These are phyloP conservation scores for Athalia circularis DNA, from an alignment of 2,888 invertebrate genomes.

Conservation along the genomic window DNA sequence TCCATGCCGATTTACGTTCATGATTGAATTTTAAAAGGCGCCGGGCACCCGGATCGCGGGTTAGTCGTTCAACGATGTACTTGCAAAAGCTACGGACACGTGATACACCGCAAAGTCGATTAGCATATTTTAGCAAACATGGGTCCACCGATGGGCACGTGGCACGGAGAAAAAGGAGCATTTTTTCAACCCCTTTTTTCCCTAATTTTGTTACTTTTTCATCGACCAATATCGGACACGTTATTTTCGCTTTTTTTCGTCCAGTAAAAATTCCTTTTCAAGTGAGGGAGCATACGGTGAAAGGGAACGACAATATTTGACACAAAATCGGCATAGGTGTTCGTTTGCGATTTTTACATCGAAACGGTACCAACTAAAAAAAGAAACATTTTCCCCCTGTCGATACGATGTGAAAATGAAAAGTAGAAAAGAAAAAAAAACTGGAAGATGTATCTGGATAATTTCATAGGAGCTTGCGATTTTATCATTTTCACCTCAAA, in stretches of 20 bases:
- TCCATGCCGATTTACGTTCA: not conserved
- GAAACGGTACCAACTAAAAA: too few species aligned
- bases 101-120: not conserved
- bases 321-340: too few species aligned
- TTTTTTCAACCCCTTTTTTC: too few species aligned
- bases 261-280: too few species aligned
- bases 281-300: too few species aligned
- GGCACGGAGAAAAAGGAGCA: too few species aligned
- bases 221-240: not conserved
- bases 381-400: too few species aligned
- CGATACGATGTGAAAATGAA: not conserved
- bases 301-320: too few species aligned
- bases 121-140: constrained; percentile 23
- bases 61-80: not conserved
- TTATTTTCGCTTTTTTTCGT: not conserved
- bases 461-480: not conserved
- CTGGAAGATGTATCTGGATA: not conserved
- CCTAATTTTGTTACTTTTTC: not conserved
- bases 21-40: constrained; percentile 20
- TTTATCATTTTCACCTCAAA: constrained; percentile 13
- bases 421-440: constrained; percentile 1
- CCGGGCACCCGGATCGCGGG: not conserved
- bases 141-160: not conserved
- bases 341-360: not conserved
- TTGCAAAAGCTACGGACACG: not conserved